Conservation (phyloP, 2,888 invertebrate genomes). For the Xanthorhoe spadicearia region DNA sequence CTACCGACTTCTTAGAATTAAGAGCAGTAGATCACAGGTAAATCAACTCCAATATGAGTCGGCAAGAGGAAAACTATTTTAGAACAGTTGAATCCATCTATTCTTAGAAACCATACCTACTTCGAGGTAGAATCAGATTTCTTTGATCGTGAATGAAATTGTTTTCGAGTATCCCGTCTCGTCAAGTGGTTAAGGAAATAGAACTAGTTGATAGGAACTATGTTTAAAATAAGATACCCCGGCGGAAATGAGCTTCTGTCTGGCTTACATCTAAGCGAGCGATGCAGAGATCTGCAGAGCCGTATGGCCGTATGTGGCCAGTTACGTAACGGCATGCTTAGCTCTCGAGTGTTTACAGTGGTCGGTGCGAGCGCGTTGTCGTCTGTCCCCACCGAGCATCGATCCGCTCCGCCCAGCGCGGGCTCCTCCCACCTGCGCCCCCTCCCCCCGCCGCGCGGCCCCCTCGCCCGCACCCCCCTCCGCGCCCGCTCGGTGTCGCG, state of each 20-base stretch:
- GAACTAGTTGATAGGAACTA: constrained; percentile 21
- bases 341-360: constrained; percentile 75
- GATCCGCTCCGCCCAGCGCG: constrained; percentile 83
- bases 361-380: constrained; percentile 74
- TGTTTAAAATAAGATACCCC: constrained; percentile 33
- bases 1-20: constrained; percentile 19
- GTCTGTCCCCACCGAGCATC: constrained; percentile 82
- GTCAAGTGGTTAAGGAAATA: constrained; percentile 28
- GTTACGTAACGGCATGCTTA: constrained; percentile 73
- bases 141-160: constrained; percentile 23
- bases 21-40: constrained; percentile 9
- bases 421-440: constrained; percentile 78
- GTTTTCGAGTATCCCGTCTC: constrained; percentile 19
- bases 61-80: constrained; percentile 24
- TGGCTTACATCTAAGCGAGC: constrained; percentile 34
- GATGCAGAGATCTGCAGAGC: constrained; percentile 48
- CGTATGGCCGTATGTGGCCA: constrained; percentile 50
- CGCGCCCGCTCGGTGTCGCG: constrained; percentile 78
- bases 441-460: constrained; percentile 45
- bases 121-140: constrained; percentile 19
- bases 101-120: constrained; percentile 24
- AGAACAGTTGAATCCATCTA: constrained; percentile 21
- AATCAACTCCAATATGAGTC: constrained; percentile 21
- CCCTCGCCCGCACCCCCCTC: constrained; percentile 53
- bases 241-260: constrained; percentile 32